phyloP scores from a whole-genome alignment of 2,113 vertebrate genomes.

The Crocuta crocuta region DNA sequence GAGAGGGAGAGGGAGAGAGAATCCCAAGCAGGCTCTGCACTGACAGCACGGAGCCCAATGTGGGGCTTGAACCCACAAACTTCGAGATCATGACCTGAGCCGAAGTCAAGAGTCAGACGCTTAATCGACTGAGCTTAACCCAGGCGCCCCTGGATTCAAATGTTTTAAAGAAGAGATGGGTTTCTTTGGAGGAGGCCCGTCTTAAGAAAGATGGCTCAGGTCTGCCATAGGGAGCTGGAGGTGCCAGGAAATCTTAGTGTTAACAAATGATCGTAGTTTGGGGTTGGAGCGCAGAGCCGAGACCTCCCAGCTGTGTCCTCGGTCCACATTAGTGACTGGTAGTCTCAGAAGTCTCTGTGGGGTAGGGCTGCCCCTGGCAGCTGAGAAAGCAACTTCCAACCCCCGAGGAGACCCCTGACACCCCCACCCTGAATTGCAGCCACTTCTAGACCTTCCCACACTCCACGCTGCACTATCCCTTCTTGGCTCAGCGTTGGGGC shows the following conservation, averaged over 20 bases:
- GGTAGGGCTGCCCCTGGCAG: neutral
- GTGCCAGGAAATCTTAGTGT: neutral
- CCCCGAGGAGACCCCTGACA: rapidly evolving
- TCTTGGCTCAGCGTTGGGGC: neutral
- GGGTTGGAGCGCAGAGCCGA: neutral
- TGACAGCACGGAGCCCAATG: too few relatives aligned
- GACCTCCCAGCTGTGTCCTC: neutral
- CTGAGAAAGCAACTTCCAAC: neutral
- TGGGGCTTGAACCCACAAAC: too few relatives aligned
- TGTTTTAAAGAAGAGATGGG: neutral
- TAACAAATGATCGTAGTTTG: neutral
- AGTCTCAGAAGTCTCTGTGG: neutral
- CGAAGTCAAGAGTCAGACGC: too few relatives aligned
- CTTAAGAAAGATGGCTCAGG: neutral
- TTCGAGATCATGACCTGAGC: too few relatives aligned
- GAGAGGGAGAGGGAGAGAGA: too few relatives aligned
- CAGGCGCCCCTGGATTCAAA: neutral
- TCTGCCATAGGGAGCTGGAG: too few relatives aligned
- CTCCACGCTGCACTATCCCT: neutral
- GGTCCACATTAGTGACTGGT: neutral
- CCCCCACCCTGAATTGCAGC: neutral
- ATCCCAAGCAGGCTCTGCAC: too few relatives aligned
- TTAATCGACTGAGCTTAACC: too few relatives aligned
- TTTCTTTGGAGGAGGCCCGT: neutral
- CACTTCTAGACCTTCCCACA: neutral